Conservation (phyloP, 2,797 vertebrate species). For the Rachycentron canadum region DNA sequence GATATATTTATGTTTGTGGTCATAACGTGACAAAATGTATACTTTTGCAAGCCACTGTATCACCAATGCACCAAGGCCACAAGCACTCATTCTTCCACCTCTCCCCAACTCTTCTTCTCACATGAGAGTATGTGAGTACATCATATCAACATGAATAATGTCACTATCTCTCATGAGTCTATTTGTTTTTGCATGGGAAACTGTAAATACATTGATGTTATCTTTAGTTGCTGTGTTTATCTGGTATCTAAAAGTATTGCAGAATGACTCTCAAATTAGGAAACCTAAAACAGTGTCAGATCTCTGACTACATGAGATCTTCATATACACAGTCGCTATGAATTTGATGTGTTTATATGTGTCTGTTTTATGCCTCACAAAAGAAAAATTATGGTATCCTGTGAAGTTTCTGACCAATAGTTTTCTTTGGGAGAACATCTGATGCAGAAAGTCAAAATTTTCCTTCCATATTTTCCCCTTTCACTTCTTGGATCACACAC, state of each 20-base stretch:
- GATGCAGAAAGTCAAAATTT: neutral
- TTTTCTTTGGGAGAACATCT: neutral
- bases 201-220: neutral
- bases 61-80: no score
- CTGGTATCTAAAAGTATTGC: neutral
- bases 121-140: no score
- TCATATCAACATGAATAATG: neutral
- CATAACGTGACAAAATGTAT: no score
- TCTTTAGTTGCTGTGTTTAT: neutral
- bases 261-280: neutral
- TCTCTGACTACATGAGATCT: neutral
- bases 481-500: neutral
- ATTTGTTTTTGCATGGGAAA: neutral
- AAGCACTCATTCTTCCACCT: no score
- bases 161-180: neutral
- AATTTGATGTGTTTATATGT: neutral
- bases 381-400: neutral
- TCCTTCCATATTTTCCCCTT: neutral
- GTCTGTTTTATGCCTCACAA: neutral
- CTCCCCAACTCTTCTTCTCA: no score
- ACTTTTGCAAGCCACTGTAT: no score
- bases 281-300: slow-evolving; percentile 7
- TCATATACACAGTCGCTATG: neutral
- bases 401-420: neutral
- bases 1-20: no score